Conservation (phyloP, 2,113 vertebrate genomes). For the Eulacestoma nigropectus region DNA sequence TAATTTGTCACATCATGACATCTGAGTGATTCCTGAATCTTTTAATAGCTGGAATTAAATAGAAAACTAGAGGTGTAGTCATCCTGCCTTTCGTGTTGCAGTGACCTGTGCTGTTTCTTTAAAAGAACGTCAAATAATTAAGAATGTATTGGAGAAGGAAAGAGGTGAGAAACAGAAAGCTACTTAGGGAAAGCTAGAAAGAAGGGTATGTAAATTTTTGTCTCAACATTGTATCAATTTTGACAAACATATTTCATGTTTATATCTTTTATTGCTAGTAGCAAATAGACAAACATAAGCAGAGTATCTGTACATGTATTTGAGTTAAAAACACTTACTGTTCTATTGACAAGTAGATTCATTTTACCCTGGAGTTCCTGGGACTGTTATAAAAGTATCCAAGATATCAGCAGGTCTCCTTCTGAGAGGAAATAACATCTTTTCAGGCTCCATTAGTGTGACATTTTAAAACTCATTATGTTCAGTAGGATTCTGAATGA, state of each 20-base stretch:
- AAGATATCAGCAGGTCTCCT: not conserved
- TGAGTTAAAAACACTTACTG: not conserved
- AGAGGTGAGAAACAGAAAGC: not conserved
- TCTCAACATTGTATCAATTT: not conserved
- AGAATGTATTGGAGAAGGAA: not conserved
- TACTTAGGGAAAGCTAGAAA: not conserved
- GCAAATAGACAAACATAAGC: not conserved
- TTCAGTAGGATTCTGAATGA: not conserved
- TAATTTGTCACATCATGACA: not conserved
- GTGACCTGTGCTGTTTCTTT: not conserved
- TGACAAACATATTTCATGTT: not conserved
- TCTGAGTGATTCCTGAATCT: not conserved
- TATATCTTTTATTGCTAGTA: not conserved
- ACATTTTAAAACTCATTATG: not conserved
- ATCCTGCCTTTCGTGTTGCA: not conserved
- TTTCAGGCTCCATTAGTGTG: not conserved
- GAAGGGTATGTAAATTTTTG: not conserved
- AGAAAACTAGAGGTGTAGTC: not conserved
- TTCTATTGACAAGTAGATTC: not conserved
- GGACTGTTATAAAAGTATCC: not conserved
- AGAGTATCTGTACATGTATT: not conserved
- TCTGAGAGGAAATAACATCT: not conserved
- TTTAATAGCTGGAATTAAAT: not conserved
- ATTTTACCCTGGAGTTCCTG: not conserved
- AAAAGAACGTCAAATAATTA: not conserved